Percentiles rank a stretch among this genome's conserved stretches.
These are phyloP conservation scores for Apocrypta bakeri DNA, from an alignment of 1,140 invertebrate species.

Conservation along the genomic window DNA sequence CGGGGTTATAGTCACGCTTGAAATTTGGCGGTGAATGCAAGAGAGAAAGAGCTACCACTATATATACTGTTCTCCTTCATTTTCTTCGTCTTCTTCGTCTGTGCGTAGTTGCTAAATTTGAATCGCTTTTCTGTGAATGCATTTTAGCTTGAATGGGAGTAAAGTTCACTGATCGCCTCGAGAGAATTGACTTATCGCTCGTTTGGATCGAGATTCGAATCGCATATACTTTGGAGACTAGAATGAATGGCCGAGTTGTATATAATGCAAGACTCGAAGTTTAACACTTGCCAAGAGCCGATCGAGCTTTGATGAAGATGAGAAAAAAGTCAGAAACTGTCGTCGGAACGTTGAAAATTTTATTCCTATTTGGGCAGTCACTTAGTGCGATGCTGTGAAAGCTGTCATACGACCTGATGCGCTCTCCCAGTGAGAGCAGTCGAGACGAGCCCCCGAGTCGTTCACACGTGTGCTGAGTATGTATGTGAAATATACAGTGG, in stretches of 20 bases:
- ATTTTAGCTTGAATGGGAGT: background rate
- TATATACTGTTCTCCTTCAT: too few species aligned
- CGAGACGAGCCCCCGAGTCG: too few species aligned
- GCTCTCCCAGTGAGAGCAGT: background rate
- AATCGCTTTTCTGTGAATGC: background rate
- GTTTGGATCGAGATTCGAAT: background rate
- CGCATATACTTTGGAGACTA: background rate
- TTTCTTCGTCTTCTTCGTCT: background rate
- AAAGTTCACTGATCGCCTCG: background rate
- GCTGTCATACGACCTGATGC: background rate
- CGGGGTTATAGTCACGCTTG: background rate
- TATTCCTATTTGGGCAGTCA: background rate
- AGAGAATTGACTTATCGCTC: background rate
- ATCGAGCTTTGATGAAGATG: too few species aligned
- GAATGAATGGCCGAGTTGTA: background rate
- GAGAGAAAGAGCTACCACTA: too few species aligned
- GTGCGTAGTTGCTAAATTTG: background rate
- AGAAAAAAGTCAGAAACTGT: background rate
- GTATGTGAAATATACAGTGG: too few species aligned
- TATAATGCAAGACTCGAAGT: too few species aligned
- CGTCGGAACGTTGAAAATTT: background rate
- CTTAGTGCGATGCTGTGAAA: background rate
- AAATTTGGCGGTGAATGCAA: background rate
- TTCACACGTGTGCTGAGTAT: background rate
- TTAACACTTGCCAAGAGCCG: background rate